Conservation (phyloP, 1,140 invertebrate genomes). For the Brachionus rubens region DNA sequence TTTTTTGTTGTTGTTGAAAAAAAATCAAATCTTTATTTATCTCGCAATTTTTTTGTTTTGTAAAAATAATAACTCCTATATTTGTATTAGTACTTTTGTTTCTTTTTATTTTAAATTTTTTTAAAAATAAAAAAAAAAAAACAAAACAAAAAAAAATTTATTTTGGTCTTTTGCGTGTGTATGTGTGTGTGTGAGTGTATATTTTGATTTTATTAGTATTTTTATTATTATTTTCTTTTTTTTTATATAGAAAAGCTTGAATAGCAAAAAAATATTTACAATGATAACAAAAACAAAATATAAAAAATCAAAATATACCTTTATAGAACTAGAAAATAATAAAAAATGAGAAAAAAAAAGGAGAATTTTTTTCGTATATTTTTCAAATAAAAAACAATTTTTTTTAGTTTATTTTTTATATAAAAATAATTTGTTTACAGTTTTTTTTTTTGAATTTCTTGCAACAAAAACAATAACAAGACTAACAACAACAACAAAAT, state of each 20-base stretch:
- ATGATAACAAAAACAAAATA: too few species aligned
- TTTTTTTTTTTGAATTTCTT: slow-evolving; percentile 37
- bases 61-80: slow-evolving; percentile 20
- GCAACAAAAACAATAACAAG: slow-evolving; percentile 35
- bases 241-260: too few species aligned
- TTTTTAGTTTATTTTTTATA: slow-evolving; percentile 2
- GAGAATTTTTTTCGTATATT: too few species aligned
- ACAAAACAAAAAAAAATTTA: slow-evolving; percentile 11
- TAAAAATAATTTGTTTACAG: slow-evolving; percentile 40
- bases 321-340: too few species aligned
- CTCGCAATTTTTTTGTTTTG: too few species aligned
- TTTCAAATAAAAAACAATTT: not conserved
- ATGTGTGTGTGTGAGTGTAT: slow-evolving; percentile 17
- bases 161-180: slow-evolving; percentile 16
- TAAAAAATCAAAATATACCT: too few species aligned
- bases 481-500: slow-evolving; percentile 30
- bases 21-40: too few species aligned
- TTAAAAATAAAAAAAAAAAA: not conserved
- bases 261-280: too few species aligned
- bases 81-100: slow-evolving; percentile 12
- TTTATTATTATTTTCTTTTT: too few species aligned
- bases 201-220: not conserved
- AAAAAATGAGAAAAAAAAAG: too few species aligned
- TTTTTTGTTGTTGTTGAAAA: too few species aligned
- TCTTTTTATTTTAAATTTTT: not conserved